These are phyloP conservation scores for Apodemia mormo DNA, from an alignment of 2,888 invertebrate genomes.

Conservation along the genomic window DNA sequence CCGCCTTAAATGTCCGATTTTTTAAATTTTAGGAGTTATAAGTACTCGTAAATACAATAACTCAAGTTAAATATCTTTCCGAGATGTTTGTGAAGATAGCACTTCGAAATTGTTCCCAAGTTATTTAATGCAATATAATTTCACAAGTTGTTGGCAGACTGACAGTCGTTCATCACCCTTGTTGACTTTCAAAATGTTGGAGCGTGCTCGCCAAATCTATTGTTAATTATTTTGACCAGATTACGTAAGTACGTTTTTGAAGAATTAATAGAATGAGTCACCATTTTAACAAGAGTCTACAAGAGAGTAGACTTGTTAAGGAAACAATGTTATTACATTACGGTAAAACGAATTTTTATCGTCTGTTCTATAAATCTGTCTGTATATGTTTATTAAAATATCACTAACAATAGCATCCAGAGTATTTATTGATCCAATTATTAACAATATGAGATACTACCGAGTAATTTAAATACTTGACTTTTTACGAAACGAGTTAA, in stretches of 20 bases:
- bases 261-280: background rate
- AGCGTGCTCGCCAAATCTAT: background rate
- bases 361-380: no score
- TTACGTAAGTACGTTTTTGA: background rate
- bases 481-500: no score
- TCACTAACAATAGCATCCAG: no score
- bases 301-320: no score
- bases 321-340: no score
- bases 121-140: conserved; percentile 33
- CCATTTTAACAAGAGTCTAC: background rate
- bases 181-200: conserved; percentile 20
- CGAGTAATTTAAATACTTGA: no score
- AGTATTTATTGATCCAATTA: no score
- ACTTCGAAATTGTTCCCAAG: conserved; percentile 26
- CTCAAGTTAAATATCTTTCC: background rate
- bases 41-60: background rate
- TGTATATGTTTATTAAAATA: no score
- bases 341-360: no score
- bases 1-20: background rate
- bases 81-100: conserved; percentile 9
- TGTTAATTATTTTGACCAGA: conserved; percentile 15
- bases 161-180: conserved; percentile 27
- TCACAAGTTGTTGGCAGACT: conserved; percentile 32
- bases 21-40: background rate
- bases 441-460: no score